These are phyloP conservation scores for Melanerpes formicivorus DNA, from an alignment of 2,113 vertebrate genomes.

Conservation along the genomic window DNA sequence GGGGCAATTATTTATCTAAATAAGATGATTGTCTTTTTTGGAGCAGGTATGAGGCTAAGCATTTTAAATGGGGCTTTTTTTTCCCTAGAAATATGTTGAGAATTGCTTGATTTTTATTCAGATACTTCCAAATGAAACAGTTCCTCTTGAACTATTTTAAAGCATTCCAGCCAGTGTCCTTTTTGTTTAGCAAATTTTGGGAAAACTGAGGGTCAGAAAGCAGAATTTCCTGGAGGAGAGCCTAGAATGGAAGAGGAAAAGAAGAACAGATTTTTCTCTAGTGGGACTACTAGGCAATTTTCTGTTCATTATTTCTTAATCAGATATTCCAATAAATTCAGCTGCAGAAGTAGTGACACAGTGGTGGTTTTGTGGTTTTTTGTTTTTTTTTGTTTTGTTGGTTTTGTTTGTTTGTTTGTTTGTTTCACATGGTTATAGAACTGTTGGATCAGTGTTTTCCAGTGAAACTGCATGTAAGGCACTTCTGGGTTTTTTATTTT, in stretches of 20 bases:
- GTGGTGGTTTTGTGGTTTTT: no score
- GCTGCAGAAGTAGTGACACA: fast-evolving
- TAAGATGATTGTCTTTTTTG: neutral
- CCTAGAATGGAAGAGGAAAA: neutral
- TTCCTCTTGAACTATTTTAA: neutral
- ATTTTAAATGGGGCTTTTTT: neutral
- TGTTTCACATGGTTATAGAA: neutral
- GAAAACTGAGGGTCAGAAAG: neutral
- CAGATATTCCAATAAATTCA: neutral
- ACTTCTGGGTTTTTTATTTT: neutral
- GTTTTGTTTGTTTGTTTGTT: neutral
- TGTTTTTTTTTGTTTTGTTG: no score
- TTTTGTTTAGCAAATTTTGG: neutral
- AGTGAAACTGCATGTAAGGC: neutral
- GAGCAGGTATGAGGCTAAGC: neutral
- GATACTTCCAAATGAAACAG: neutral
- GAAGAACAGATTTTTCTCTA: neutral
- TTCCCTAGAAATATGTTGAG: neutral
- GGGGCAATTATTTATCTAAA: neutral
- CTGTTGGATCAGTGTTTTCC: neutral
- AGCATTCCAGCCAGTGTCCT: neutral
- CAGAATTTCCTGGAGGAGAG: neutral
- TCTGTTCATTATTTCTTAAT: neutral
- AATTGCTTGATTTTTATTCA: neutral
- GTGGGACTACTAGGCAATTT: fast-evolving